Evolutionary conservation across 2,888 invertebrate genomes (phyloP), one percentile per base, ranked within the genome.

Genomic region (Limenitis camilla): DNA sequence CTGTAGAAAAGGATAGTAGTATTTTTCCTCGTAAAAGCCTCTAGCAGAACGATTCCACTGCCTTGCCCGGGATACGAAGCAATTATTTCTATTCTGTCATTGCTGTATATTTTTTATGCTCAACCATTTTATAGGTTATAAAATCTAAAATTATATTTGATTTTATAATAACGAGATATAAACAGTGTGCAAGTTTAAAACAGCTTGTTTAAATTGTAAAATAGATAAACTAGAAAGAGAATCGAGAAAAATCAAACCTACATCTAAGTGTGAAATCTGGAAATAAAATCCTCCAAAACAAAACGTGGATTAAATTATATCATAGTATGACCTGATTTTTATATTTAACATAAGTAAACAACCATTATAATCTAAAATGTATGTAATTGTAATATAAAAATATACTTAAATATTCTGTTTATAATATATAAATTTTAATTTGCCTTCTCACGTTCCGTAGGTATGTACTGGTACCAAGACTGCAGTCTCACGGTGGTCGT

Each of bases 31-130:
- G 63, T 53, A 60, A 56, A 61, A 59, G 30, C 59, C 65, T 71
- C 64, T 59, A 65, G 62, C 56, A 59, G 69, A 72, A 66, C 71
- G 71, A 65, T 70, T 77, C 75, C 69, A 71, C 73, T 76, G 81
- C 78, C 78, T 81, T 80, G 80, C 84, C 87, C 82, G 85, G 87
- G 85, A 86, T 83, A 85, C 82, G 81, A 77, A 83, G 84, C 88
- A 88, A 88, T 88, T 88, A 88, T 88, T 88, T 86, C 78, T 81
- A 84, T 86, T 86, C 81, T 86, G 84, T 87, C 87, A 86, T 85
- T 84, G 81, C 78, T 76, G 76, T 85, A 81, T 86, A 82, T 86
- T 86, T 85, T 86, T 86, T 81, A 83, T 81, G 72, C 74, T 69
- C 60, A 75, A 66, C 76, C 74, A 78, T 78, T 76, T 71, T 66